Conservation (phyloP, 2,797 vertebrate genomes). For the Lagorchestes hirsutus region DNA sequence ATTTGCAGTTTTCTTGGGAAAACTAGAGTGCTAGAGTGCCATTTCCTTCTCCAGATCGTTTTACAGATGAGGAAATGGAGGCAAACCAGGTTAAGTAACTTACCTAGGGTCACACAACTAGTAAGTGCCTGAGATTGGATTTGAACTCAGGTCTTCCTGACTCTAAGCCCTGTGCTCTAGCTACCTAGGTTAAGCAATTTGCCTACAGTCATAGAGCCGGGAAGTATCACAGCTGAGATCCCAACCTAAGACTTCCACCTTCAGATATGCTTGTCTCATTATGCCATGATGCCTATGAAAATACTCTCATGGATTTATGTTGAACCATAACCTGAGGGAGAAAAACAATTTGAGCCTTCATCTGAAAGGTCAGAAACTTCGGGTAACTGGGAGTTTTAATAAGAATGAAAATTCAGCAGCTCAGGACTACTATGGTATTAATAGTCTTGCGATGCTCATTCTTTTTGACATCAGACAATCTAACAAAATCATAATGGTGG, state of each 20-base stretch:
- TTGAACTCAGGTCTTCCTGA: neutral
- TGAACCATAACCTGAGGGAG: neutral
- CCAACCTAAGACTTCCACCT: neutral
- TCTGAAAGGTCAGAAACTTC: neutral
- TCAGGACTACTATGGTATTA: neutral
- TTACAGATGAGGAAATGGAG: neutral
- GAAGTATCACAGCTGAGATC: neutral
- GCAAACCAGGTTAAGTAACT: neutral
- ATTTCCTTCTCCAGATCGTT: neutral
- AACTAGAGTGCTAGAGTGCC: neutral
- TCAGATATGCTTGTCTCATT: neutral
- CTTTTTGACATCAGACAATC: neutral
- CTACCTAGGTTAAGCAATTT: neutral
- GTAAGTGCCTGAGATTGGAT: neutral
- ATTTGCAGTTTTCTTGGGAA: neutral
- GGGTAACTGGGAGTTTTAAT: neutral
- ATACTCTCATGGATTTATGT: neutral
- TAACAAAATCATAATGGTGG: neutral
- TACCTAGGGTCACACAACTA: neutral
- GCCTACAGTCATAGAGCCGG: neutral
- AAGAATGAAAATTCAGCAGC: neutral
- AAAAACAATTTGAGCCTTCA: neutral
- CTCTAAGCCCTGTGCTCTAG: neutral
- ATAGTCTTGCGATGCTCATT: neutral
- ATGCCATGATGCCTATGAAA: neutral